Evolutionary conservation across 2,888 invertebrate species (phyloP), one percentile per base, ranked within the genome.

Genomic region (Nasonovia ribisnigri): DNA sequence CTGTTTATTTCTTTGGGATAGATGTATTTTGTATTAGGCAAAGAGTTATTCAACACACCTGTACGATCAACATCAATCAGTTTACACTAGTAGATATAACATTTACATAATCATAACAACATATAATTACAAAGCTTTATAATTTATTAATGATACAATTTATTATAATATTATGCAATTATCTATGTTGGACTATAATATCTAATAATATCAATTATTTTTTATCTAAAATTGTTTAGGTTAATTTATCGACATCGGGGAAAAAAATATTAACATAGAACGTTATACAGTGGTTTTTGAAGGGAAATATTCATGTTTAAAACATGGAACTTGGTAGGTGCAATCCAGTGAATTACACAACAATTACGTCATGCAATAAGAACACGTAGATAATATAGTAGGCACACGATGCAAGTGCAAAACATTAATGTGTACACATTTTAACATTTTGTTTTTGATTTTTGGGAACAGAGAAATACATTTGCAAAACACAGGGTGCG

Each of bases 1-100:
- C 29, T 36, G 48, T 86, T 86, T 0, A 86, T 13, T n/a, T 93
- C 90, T 42, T 84, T 87, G n/a, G 93, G 90, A 13, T 90, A 43
- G 16, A 90, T 84, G 57, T 60, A 84, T 42, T 88, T 24, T 43
- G 43, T 88, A 36, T 42, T 67, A 20, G 20, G 13, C 36, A 26
- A 48, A 48, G 6, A 46, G 60, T 48, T 87, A 36, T 48, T 42
- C 11, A 16, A 10, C 3, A 42, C 67, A 29, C 92, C 92, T 92
- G 60, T 43, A 60, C 24, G 26, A 46, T 77, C 8, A 77, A 36
- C 36, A 2, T 36, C 20, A 77, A 77, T 77, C 20, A 20, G 36
- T 36, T 20, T 36, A 77, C 77, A 36, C 20, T 77, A 20, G 36
- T 77, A 77, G 20, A 36, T 77, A 77, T 20, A 46, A 46, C 11